These are phyloP conservation scores for Muscicapa adusta DNA, from an alignment of 2,113 vertebrate genomes.

Conservation along the genomic window DNA sequence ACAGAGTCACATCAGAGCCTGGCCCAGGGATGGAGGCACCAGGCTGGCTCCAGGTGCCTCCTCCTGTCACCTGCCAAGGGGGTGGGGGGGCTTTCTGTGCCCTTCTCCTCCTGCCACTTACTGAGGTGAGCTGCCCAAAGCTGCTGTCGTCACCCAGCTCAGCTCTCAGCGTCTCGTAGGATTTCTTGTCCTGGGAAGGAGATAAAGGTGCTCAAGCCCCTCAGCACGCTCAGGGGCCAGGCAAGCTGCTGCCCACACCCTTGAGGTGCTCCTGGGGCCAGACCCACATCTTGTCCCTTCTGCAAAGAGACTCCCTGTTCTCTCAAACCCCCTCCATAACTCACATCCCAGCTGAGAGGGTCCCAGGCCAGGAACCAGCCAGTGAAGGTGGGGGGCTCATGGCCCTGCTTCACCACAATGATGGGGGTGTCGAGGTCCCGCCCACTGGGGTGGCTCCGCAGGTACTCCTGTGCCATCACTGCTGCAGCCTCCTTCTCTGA, in stretches of 20 bases:
- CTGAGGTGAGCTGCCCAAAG: slow-evolving; percentile 66
- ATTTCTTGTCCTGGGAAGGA: slow-evolving; percentile 72
- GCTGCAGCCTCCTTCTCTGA: slow-evolving; percentile 73
- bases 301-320: fast-evolving
- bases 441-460: slow-evolving; percentile 75
- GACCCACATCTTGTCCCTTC: background rate
- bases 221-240: fast-evolving
- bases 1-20: background rate
- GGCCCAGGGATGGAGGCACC: background rate
- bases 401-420: slow-evolving; percentile 83
- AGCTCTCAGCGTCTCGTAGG: slow-evolving; percentile 72
- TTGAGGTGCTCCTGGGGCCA: background rate
- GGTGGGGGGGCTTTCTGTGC: background rate
- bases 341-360: slow-evolving; percentile 79
- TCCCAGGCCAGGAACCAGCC: slow-evolving; percentile 90
- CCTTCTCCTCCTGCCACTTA: slow-evolving; percentile 23
- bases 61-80: background rate
- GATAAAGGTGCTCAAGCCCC: background rate
- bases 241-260: background rate
- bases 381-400: slow-evolving; percentile 83
- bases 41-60: background rate
- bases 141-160: slow-evolving; percentile 71
- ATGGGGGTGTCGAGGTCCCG: slow-evolving; percentile 78
- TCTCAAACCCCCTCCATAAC: background rate
- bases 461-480: slow-evolving; percentile 78